Evolutionary conservation across 2,888 invertebrate species (phyloP), one percentile per base, ranked within the genome.

Genomic region (Cyclophora albipunctata): DNA sequence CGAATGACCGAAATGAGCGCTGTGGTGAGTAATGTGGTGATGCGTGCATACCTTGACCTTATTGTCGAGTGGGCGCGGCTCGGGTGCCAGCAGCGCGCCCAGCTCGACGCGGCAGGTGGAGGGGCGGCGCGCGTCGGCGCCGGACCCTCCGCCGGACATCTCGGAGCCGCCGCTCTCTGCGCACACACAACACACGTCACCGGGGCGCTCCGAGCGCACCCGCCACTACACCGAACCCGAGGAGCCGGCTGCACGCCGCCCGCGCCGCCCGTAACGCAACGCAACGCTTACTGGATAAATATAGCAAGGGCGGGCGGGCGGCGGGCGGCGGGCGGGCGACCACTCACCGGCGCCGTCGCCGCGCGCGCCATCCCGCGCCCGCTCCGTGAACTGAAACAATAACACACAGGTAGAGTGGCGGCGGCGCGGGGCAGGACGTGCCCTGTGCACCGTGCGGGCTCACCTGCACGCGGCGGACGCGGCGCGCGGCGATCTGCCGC

Each of bases 401-500:
- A 53, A 43, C 42, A 45, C 45, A 60, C 47, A 49, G 43, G 57
- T 66, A 20, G 49, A 46, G 43, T 35, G 42, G 33, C 33, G 40
- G 45, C 48, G 7, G n/a, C 40, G 40, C 45, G 5, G 50, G 67
- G 60, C 66, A 43, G 45, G 66, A 60, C 66, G 63, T 66, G 68
- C 69, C 69, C 67, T 6, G 46, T 20, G 71, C 40, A 69, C 69
- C 69, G 72, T 70, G 55, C 46, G 7, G 62, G 69, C 63, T 68
- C 86, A 94, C 94, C 93, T 94, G 94, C 89, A 94, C 94, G 91
- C 93, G 93, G 89, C 93, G 92, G 80, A 92, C 91, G 90, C 91
- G 91, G 81, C 90, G 93, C 82, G 94, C 94, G 90, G 94, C 94
- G 87, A 95, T 93, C 89, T 94, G 94, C 91, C 94, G 92, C 89